A percentile compares a stretch with the other conserved stretches of the same genome.
phyloP scores from a whole-genome alignment of 2,888 invertebrate genomes.

The Metacarcinus magister region DNA sequence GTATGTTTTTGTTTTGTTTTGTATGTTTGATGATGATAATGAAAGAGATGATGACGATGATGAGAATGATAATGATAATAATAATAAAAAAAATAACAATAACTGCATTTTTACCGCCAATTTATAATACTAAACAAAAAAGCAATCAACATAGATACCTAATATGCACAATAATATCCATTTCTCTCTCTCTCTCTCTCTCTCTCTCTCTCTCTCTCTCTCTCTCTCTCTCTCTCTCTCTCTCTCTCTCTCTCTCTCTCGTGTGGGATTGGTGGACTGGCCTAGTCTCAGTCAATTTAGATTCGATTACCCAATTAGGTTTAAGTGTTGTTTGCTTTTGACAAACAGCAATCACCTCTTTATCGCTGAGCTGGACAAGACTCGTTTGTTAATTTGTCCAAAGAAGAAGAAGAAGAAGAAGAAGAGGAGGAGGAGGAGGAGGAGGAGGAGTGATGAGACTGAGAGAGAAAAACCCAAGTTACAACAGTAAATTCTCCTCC shows the following conservation, averaged over 20 bases:
- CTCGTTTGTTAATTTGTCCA: neutral
- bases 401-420: neutral
- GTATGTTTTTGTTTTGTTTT: too few relatives aligned
- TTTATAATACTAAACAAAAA: neutral
- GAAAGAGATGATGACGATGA: too few relatives aligned
- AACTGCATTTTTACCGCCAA: neutral
- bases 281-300: constrained; percentile 8
- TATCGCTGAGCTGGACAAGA: neutral
- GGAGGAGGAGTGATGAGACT: neutral
- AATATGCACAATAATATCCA: neutral
- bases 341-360: neutral
- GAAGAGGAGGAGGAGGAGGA: neutral
- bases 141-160: neutral
- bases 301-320: neutral
- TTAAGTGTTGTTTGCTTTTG: neutral
- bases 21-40: too few relatives aligned
- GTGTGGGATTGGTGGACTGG: neutral
- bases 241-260: neutral
- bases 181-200: constrained; percentile 31
- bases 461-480: too few relatives aligned
- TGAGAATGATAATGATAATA: neutral
- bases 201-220: constrained; percentile 45
- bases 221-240: constrained; percentile 37
- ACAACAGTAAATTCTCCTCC: neutral
- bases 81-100: neutral